These are phyloP conservation scores for Elephantulus edwardii DNA, from an alignment of 2,113 vertebrate genomes.

Conservation along the genomic window DNA sequence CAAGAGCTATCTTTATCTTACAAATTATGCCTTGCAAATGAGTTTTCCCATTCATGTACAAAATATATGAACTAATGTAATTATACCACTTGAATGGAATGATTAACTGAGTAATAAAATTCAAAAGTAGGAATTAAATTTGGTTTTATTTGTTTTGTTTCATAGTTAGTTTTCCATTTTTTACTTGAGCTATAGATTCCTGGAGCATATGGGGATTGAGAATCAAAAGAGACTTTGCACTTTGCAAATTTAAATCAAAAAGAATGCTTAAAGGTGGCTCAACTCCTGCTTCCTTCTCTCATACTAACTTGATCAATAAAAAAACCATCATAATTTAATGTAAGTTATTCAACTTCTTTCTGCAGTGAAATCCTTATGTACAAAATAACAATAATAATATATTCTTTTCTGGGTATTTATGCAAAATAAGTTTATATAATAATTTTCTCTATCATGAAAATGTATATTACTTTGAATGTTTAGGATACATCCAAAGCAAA, in stretches of 20 bases:
- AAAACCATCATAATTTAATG: not conserved
- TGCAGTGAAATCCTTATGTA: not conserved
- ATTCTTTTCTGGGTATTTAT: not conserved
- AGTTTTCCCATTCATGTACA: not conserved
- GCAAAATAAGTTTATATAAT: not conserved
- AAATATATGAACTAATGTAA: not conserved
- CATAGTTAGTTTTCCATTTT: not conserved
- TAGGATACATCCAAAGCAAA: not conserved
- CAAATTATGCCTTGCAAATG: not conserved
- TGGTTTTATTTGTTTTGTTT: not conserved
- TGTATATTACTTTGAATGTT: not conserved
- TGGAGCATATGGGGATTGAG: not conserved
- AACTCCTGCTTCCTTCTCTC: not conserved
- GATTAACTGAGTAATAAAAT: constrained; percentile 3
- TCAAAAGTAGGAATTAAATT: not conserved
- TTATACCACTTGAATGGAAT: not conserved
- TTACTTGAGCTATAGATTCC: not conserved
- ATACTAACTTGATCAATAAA: not conserved
- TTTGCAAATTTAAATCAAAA: not conserved
- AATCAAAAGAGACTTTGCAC: not conserved
- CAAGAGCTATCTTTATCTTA: not conserved
- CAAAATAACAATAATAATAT: not conserved
- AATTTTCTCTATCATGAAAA: not conserved
- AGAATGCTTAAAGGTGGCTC: not conserved
- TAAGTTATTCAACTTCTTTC: not conserved